Base-by-base conservation (phyloP, 1,140 invertebrate species). In the Melitaea cinxia region DNA sequence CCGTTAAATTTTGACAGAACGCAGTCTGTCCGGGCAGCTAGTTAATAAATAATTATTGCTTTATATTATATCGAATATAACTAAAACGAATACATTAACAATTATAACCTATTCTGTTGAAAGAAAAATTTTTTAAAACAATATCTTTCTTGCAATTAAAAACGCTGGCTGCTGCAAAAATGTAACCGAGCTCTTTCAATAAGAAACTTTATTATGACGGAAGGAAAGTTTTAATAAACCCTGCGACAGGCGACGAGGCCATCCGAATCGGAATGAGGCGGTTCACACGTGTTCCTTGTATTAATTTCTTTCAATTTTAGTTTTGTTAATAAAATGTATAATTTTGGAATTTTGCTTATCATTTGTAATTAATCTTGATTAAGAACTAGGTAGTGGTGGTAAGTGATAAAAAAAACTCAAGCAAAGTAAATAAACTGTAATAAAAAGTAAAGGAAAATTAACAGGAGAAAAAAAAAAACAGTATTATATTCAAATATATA, bases 151-250 rank as follows among this genome's bases (percentile, higher is more conserved):
- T 53, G 17, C n/a, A 53, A 10, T 53, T 21, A 37, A 30, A 55
- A 37, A 35, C n/a, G 33, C 30, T 21, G 9, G 6, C 12, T 12
- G 33, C 21, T 55, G 28, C 30, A 53, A 39, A 39, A 55, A 24
- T 55, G 30, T 30, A 55, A 35, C 53, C 21, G 1, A 14, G 53
- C 30, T 55, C 30, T 35, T 77, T 75, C 76, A 75, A 75, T 77
- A 73, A 73, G 70, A 77, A 83, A 80, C 71, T 80, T 80, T 79
- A 78, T 77, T 83, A 73, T 64, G 76, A 75, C 57, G 54, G 59
- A 71, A 71, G 63, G 66, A 75, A 82, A 75, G 69, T 82, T 82
- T 82, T 82, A 82, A 80, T 80, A 82, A 82, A 75, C 78, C 75
- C 50, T 30, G 72, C 63, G 74, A 80, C 71, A 72, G 69, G 28